Evolutionary conservation across 2,888 invertebrate species (phyloP), one percentile per base, ranked within the genome.

Genomic region (Shargacucullia verbasci): DNA sequence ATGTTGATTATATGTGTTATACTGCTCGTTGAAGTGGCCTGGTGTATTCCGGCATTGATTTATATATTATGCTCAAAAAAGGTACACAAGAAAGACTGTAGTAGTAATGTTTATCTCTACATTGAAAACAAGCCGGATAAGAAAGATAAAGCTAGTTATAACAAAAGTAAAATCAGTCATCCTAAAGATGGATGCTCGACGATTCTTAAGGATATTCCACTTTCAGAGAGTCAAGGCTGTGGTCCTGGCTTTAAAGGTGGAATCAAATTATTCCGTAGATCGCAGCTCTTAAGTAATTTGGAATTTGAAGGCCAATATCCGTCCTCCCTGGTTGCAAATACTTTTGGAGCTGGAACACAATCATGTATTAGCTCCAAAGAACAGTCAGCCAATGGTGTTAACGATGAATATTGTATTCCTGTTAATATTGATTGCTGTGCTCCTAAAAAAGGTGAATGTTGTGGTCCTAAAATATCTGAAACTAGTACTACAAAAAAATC

Each of bases 11-110:
- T 92, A 55, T 41, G 70, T 0, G 37, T 85, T 11, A 81, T 92
- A 54, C 55, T 92, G 25, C 39, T 88, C 7, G 54, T 91, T 7
- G 92, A 92, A 82, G 38, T 91, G 33, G 68, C 82, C 12, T 92
- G 91, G 89, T 92, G 91, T 59, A 73, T 91, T 10, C 85, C 83
- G 12, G 79, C 83, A n/a, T 55, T 85, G 14, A 57, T 79, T 10
- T 85, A 72, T 53, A 48, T 85, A 40, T 25, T 76, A 34, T 81
- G 61, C 45, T 45, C 47, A 0, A 81, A 63, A 66, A 76, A 66
- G 12, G 70, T 61, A 1, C 64, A 73, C 33, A 76, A 65, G 29
- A 74, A 65, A 40, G 60, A 57, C 12, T 43, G 54, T 10, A 66
- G 44, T 9, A 73, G 68, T 38, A 76, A 76, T 15, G 64, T 73